Conservation (phyloP, 2,888 invertebrate genomes). For the Plagodis dolabraria region DNA sequence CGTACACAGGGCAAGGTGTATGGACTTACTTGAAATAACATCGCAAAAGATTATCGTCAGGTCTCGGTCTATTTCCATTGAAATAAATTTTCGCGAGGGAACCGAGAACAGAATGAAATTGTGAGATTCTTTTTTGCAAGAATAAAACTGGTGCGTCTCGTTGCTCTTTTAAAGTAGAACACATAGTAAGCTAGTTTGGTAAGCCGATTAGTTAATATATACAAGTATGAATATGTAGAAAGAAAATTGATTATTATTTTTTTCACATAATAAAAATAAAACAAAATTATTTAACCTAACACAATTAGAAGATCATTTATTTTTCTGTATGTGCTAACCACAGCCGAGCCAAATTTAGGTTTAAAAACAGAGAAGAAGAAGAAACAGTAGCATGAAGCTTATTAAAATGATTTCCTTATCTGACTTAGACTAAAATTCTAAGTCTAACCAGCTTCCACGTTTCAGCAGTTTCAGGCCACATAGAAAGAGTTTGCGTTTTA, state of each 20-base stretch:
- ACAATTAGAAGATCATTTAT: not conserved
- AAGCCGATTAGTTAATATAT: constrained; percentile 1
- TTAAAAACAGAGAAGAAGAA: too few relatives aligned
- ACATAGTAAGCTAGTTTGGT: constrained; percentile 36
- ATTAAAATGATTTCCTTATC: too few relatives aligned
- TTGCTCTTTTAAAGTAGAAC: constrained; percentile 60
- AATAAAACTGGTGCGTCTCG: constrained; percentile 65
- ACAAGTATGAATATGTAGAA: not conserved
- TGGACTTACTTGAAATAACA: constrained; percentile 20
- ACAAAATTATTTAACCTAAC: not conserved
- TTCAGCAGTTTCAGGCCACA: too few relatives aligned
- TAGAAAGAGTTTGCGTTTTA: too few relatives aligned
- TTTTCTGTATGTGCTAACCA: too few relatives aligned
- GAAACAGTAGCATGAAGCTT: too few relatives aligned
- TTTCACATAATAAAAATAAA: too few relatives aligned
- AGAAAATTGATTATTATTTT: not conserved
- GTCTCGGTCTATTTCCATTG: constrained; percentile 47
- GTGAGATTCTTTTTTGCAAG: constrained; percentile 57
- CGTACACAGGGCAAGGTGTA: not conserved
- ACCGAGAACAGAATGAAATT: constrained; percentile 63
- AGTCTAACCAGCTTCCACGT: too few relatives aligned
- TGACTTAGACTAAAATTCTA: too few relatives aligned
- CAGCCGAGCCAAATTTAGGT: too few relatives aligned
- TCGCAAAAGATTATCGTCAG: not conserved
- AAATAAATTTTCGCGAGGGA: constrained; percentile 68